Evolutionary conservation across 2,113 vertebrate genomes (phyloP), one percentile per base, ranked within the genome.

Genomic region (Elaphurus davidianus): DNA sequence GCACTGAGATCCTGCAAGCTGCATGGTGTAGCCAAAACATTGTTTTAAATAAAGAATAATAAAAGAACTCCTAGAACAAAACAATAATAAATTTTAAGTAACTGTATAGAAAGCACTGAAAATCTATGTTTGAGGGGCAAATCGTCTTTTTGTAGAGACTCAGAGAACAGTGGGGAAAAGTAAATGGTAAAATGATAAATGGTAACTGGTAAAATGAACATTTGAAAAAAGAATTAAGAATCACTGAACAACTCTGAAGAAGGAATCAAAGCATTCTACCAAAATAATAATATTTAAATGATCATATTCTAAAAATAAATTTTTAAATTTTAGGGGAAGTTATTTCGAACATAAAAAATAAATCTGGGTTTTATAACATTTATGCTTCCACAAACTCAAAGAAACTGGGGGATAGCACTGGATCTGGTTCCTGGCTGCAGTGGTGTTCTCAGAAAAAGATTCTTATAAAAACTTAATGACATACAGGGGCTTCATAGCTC

Each of bases 261-360:
- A 25, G 43, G 88, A 96, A 78, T 60, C 16, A 96, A 78, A 90
- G 30, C 30, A 62, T 76, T 76, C 45, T 55, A 60, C 54, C 21
- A 76, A 87, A 54, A 36, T 36, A 89, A 7, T 96, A 74, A 3
- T 87, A 88, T 74, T 88, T 88, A 96, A 96, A 60, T 96, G 54
- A 88, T 59, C 43, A 0, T 62, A 45, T 89, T 89, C 28, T 84
- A 62, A 89, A 76, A 76, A 43, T 87, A 40, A 87, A 82, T n/a
- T 67, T 45, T 60, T 82, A 92, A 12, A 71, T 71, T 92, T 59
- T 60, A 62, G 21, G 23, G 45, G 55, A 88, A 84, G 54, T 54
- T 84, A 84, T 89, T 76, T 76, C 84, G 28, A 96, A 36, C 83
- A 62, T 76, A 83, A 93, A 93, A 36, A 89, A 23, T 84, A 82